phyloP scores from a whole-genome alignment of 2,797 vertebrate genomes.

The Sitta carolinensis region DNA sequence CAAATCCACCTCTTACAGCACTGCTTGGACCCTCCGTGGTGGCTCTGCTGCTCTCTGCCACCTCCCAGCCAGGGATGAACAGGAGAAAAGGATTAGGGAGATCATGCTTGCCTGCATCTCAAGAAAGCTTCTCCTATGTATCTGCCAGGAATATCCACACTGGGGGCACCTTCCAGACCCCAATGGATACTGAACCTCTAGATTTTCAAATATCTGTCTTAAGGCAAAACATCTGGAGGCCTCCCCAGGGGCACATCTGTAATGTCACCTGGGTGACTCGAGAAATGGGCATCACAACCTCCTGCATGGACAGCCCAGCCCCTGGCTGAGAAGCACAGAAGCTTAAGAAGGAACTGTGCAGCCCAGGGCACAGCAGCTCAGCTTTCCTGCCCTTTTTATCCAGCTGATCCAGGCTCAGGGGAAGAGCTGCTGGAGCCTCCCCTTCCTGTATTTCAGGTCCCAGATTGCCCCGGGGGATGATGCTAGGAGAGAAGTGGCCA shows the following conservation, averaged over 20 bases:
- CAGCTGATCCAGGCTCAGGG: not conserved
- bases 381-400: not conserved
- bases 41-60: not conserved
- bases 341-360: not conserved
- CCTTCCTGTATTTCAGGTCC: not conserved
- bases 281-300: not conserved
- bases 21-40: not conserved
- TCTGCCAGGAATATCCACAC: not conserved
- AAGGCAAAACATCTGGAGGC: not conserved
- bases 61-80: not conserved
- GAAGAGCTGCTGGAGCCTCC: not conserved
- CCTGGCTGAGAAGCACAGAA: not conserved
- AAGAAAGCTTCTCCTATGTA: not conserved
- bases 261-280: not conserved
- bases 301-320: not conserved
- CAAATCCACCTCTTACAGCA: not conserved
- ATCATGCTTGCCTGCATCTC: not conserved
- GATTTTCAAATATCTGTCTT: not conserved
- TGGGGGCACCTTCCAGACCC: not conserved
- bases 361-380: not conserved
- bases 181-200: fast-evolving
- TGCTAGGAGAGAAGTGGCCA: not conserved
- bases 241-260: not conserved
- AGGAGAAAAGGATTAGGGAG: not conserved
- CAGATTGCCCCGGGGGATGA: not conserved